Percentiles rank a stretch among this genome's conserved stretches.
phyloP scores from a whole-genome alignment of 2,888 invertebrate species.

The Tricholauxania praeusta region DNA sequence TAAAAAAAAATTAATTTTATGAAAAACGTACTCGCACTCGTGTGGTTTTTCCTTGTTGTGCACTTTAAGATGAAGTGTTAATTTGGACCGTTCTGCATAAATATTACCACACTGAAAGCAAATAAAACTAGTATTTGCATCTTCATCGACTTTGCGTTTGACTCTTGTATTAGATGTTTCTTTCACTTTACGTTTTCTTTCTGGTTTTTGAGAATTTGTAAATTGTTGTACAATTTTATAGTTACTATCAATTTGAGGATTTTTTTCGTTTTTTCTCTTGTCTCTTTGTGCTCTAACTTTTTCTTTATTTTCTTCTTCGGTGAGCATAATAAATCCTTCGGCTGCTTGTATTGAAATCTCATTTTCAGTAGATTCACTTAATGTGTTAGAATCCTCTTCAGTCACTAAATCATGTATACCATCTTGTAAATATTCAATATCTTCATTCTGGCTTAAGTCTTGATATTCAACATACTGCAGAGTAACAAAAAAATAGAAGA shows the following conservation, averaged over 20 bases:
- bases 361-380: too few species aligned
- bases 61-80: constrained; percentile 59
- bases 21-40: constrained; percentile 60
- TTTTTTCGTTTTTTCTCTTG: constrained; percentile 1
- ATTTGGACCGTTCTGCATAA: constrained; percentile 58
- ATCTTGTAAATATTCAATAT: constrained; percentile 30
- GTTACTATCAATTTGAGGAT: not conserved
- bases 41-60: constrained; percentile 61
- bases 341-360: too few species aligned
- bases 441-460: constrained; percentile 23
- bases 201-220: not conserved
- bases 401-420: not conserved
- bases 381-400: not conserved
- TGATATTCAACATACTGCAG: constrained; percentile 21
- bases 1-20: not conserved
- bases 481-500: not conserved
- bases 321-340: too few species aligned
- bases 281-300: not conserved
- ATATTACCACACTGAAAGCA: constrained; percentile 62
- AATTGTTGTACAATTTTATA: not conserved
- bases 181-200: constrained; percentile 12
- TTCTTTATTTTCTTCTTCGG: not conserved
- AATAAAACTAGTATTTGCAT: constrained; percentile 42
- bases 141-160: not conserved
- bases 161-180: not conserved